phyloP scores from a whole-genome alignment of 2,113 vertebrate genomes.

The Eclectus roratus region DNA sequence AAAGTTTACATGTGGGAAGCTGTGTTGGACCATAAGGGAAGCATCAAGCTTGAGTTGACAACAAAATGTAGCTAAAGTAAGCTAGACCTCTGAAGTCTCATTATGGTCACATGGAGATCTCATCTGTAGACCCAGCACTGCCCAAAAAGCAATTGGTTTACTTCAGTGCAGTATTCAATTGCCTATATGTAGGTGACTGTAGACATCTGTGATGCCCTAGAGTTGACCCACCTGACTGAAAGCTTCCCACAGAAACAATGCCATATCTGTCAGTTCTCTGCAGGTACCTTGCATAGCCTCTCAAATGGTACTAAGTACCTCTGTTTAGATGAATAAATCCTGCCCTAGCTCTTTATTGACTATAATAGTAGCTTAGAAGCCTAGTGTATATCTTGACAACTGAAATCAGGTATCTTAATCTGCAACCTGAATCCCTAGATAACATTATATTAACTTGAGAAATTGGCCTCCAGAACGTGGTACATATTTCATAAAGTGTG shows the following conservation, averaged over 20 bases:
- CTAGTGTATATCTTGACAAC: background rate
- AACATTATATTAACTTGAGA: background rate
- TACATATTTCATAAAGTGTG: background rate
- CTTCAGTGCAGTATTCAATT: background rate
- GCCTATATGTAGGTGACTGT: background rate
- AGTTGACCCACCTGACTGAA: background rate
- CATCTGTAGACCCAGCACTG: background rate
- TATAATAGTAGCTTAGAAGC: background rate
- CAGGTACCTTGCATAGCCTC: background rate
- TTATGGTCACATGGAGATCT: background rate
- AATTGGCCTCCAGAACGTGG: background rate
- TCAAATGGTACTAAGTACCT: accelerated
- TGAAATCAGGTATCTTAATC: background rate
- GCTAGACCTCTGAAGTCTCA: background rate
- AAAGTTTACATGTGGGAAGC: background rate
- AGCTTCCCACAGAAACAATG: background rate
- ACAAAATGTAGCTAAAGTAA: background rate
- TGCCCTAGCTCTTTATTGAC: background rate
- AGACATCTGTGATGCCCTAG: background rate
- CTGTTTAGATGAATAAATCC: background rate
- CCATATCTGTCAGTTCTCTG: background rate
- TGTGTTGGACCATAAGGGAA: background rate
- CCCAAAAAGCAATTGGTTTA: background rate
- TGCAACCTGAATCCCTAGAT: background rate
- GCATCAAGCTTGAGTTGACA: background rate